Base-by-base conservation (phyloP, 1,140 invertebrate species). In the Conopomorpha cramerella region DNA sequence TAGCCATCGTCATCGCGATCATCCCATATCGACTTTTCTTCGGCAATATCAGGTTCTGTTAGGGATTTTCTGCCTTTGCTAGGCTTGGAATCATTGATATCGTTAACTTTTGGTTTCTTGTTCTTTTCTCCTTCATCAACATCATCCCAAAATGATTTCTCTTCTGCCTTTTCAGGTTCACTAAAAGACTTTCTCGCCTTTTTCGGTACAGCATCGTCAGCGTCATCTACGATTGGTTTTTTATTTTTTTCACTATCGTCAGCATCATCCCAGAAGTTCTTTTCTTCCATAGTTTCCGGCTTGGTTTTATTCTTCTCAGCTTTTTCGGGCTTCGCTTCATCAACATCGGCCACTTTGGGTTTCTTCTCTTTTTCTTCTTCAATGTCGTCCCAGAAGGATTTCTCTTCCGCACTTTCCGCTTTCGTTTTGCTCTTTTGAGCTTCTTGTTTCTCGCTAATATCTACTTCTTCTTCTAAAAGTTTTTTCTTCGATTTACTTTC, bases 261-360 rank as follows among this genome's bases (percentile, higher is more conserved):
- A 18, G 41, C 14, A 30, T 72, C 64, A 45, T 72, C 67, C 71
- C 66, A 76, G 15, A 72, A 63, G 16, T 56, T 65, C 33, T 65
- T 65, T 30, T 65, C 59, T 56, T 72, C 61, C 8, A 44, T 41
- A 4, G 44, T 15, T 54, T 58, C 57, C 10, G 51, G 40, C 40
- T 60, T 53, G n/a, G 62, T 55, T 1, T 51, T 15, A 19, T 54
- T 56, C 36, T 63, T 66, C 39, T 49, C 42, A 13, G 40, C 49
- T 43, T 53, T 55, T 16, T 13, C 26, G 11, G 34, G 16, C 14
- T 34, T 16, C 8, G 46, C 36, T 18, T 46, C 28, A 8, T 55
- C 46, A 15, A 46, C 39, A 26, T 65, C 48, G 36, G 61, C 55
- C 28, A 52, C 27, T 10, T 29, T 38, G 3, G 40, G 15, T 41